Evolutionary conservation across 92 coral and sea anemone species (phyloP).

Genomic region (Palythoa caribaeorum): DNA sequence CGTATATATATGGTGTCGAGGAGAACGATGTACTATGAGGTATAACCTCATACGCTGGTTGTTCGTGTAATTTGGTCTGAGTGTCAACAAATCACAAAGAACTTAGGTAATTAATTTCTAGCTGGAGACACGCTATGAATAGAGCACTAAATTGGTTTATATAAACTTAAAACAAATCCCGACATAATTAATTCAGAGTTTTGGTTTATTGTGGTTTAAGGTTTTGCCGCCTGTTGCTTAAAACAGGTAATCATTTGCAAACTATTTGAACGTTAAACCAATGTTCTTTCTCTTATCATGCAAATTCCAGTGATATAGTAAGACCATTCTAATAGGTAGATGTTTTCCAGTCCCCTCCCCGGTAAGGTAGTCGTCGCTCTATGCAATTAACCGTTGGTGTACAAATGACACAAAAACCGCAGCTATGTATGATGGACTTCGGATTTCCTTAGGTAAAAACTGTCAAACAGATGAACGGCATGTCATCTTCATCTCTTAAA

Average conservation of each 20-base stretch:
- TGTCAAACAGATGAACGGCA: slow-evolving; percentile 15
- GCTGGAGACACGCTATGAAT: too few species aligned
- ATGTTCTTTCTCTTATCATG: neutral
- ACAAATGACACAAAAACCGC: slow-evolving; percentile 40
- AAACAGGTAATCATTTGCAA: neutral
- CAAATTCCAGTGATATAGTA: neutral
- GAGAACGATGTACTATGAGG: too few species aligned
- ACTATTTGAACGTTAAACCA: neutral
- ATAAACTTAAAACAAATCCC: neutral
- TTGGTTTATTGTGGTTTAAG: neutral
- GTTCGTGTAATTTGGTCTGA: too few species aligned
- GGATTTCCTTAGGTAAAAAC: neutral
- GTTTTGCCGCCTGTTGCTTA: neutral
- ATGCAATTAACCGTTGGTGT: slow-evolving; percentile 41
- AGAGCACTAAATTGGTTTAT: too few species aligned
- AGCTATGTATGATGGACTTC: slow-evolving; percentile 21
- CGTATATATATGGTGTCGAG: too few species aligned
- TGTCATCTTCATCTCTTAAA: neutral
- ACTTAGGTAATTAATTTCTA: too few species aligned
- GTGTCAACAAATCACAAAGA: too few species aligned
- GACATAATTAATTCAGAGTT: slow-evolving; percentile 28
- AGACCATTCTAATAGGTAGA: neutral
- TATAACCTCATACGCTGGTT: too few species aligned
- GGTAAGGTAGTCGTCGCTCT: slow-evolving; percentile 4
- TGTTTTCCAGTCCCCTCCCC: slow-evolving; percentile 21